A percentile compares a stretch with the other conserved stretches of the same genome.
phyloP scores from a whole-genome alignment of 2,888 invertebrate genomes.

The Aphidius colemani region DNA sequence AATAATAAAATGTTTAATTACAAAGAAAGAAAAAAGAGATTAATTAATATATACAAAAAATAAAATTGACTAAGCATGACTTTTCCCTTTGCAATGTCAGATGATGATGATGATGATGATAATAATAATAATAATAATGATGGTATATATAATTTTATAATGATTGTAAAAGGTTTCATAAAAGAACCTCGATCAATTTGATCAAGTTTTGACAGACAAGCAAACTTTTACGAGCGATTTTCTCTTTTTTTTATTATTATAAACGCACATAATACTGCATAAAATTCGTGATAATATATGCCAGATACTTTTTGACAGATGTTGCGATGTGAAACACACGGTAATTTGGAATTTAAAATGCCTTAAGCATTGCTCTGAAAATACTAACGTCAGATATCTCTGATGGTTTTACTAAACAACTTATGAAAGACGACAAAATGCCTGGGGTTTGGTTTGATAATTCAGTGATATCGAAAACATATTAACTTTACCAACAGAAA shows the following conservation, averaged over 20 bases:
- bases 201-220: conserved; percentile 30
- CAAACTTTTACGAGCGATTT: no score
- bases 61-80: no score
- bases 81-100: no score
- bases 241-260: conserved; percentile 29
- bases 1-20: no score
- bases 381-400: conserved; percentile 19
- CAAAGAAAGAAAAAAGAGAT: no score
- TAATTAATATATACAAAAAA: no score
- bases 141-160: conserved; percentile 40
- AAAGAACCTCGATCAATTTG: conserved; percentile 43
- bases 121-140: no score
- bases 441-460: conserved; percentile 1
- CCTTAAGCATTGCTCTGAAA: conserved; percentile 26
- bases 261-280: conserved; percentile 4
- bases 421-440: conserved; percentile 7
- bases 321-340: conserved; percentile 41
- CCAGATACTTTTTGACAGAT: conserved; percentile 50
- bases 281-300: conserved; percentile 32
- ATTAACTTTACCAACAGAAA: background rate
- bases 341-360: conserved; percentile 51
- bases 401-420: background rate
- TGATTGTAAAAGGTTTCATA: conserved; percentile 50
- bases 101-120: no score
- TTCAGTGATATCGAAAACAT: no score